Base-by-base conservation (phyloP, 2,888 invertebrate genomes). In the Diabrotica balteata region DNA sequence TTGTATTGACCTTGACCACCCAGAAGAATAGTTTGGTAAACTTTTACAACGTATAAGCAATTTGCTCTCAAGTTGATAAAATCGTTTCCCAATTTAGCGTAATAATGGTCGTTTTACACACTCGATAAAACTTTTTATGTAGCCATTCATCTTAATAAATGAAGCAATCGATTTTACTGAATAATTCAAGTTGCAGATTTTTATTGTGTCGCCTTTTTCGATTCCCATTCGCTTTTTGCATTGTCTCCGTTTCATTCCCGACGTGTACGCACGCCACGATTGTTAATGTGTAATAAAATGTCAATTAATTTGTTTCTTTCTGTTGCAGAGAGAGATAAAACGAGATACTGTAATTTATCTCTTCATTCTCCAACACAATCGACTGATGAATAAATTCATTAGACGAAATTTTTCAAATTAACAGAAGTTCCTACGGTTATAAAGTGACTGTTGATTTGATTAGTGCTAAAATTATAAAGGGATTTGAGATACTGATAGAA, bases 221-320 rank as follows among this genome's bases (percentile, higher is more conserved):
- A 62, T 62, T 42, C 54, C 57, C 59, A 58, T 68, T 53, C 53
- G 51, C 46, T 67, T 59, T 62, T 66, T 45, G 70, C 62, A 11
- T 42, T 52, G 51, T 17, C 52, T 43, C 44, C 65, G 51, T 50
- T 67, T 66, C 68, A 71, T 68, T 68, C 64, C n/a, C 58, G 45
- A 60, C 71, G 65, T 58, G 67, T 64, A 67, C 57, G 69, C 71
- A 71, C 71, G 71, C 67, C 69, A 63, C 62, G 60, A 58, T 55
- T 57, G 55, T 55, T 55, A 67, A 62, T 58, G 45, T 50, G 57
- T 62, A 67, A 67, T 67, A 67, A 67, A 67, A 67, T 58, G 62
- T 53, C 66, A 59, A 62, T 67, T 67, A 67, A 47, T 62, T 67
- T 62, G 63, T 54, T 62, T 54, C 61, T 62, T 60, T 60, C 51